These are phyloP conservation scores for Hyperoodon ampullatus DNA, from an alignment of 2,113 vertebrate species.

Conservation along the genomic window DNA sequence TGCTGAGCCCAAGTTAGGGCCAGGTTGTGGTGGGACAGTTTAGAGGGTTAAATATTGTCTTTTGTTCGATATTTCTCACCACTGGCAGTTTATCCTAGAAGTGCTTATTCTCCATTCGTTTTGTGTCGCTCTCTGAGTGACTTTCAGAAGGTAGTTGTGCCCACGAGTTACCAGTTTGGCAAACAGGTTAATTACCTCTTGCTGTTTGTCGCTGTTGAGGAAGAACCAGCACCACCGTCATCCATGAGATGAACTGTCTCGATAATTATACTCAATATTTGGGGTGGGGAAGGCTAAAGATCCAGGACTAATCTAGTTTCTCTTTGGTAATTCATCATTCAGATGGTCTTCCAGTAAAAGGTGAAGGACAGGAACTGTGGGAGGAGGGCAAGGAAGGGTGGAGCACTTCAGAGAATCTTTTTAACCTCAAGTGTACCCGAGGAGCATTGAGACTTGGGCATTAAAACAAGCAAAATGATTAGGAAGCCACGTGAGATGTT, in stretches of 20 bases:
- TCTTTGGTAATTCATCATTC: conserved; percentile 43
- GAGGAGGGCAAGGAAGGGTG: conserved; percentile 36
- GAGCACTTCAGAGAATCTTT: conserved; percentile 38
- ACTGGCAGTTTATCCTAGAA: background rate
- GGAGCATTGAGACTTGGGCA: background rate
- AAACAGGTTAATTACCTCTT: background rate
- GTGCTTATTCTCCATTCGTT: background rate
- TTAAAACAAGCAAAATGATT: background rate
- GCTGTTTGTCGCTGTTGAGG: background rate
- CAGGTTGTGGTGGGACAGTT: background rate
- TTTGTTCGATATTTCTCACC: background rate
- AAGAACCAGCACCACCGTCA: rapidly evolving
- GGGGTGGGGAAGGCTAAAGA: background rate
- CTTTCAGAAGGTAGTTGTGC: background rate
- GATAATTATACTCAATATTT: background rate
- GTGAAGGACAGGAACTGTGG: background rate
- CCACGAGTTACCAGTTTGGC: rapidly evolving
- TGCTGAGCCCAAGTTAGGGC: background rate
- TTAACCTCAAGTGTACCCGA: background rate
- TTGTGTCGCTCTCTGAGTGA: background rate
- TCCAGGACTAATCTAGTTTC: background rate
- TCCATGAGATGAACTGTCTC: background rate
- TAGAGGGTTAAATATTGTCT: background rate
- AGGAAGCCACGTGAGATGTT: background rate
- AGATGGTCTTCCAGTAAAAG: conserved; percentile 52